Base-by-base conservation (phyloP, 1,140 invertebrate species). In the Drosophila oshimai region DNA sequence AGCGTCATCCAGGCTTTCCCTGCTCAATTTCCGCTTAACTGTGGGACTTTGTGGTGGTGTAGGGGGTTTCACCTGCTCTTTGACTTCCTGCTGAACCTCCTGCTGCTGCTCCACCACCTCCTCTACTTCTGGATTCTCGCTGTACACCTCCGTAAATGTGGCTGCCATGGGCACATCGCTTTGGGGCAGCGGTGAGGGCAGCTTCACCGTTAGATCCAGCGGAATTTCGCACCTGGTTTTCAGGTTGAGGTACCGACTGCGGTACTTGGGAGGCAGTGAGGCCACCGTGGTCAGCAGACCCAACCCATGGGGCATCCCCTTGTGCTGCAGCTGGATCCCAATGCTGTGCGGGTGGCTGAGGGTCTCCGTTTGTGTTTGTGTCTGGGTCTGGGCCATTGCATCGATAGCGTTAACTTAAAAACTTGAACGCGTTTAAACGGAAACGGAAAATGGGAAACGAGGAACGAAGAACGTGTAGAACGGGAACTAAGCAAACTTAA, bases 151-250 rank as follows among this genome's bases (percentile, higher is more conserved):
- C 6, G 83, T 46, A 15, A 86, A 89, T 65, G 89, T 42, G 50
- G 51, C 72, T 4, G 89, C 74, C 61, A 87, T 69, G 26, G 89
- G 80, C 61, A 73, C 74, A 67, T 67, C 65, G 50, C 54, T 33
- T 41, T 34, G 33, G 31, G 87, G 79, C 75, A 65, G 57, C 31
- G 81, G 80, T 51, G 81, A 74, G 42, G 73, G 92, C 13, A 92
- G 90, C 86, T 93, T 93, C 1, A 93, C 76, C 10, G 93, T 93
- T 24, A 93, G 80, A 73, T 93, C 93, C 34, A 93, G 79, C 10
- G 93, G 93, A 44, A 92, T 90, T 74, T 91, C 90, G 64, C 71
- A 74, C 72, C 84, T 90, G 45, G 83, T 81, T 71, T 86, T 88
- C n/a, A 89, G 68, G 47, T 83, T 90, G 51, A 91, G 60, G 64